phyloP scores from a whole-genome alignment of 2,888 invertebrate genomes.

The Physocephala rufipes region DNA sequence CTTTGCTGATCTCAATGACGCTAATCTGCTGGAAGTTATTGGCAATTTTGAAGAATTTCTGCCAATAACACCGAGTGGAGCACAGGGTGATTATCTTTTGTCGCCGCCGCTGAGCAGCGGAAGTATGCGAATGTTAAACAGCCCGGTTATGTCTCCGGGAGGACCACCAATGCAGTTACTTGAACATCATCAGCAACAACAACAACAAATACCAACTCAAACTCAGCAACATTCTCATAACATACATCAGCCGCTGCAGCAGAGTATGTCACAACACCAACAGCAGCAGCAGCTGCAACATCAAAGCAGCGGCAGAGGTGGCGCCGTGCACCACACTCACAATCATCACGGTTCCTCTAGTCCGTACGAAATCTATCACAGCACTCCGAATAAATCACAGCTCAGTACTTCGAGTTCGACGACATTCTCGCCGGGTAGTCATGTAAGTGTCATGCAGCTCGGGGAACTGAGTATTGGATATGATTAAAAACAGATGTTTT shows the following conservation, averaged over 20 bases:
- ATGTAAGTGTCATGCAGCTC: slow-evolving; percentile 65
- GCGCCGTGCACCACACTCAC: slow-evolving; percentile 42
- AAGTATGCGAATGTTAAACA: slow-evolving; percentile 50
- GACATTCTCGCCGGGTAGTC: slow-evolving; percentile 75
- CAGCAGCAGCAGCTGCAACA: slow-evolving; percentile 26
- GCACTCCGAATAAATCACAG: slow-evolving; percentile 63
- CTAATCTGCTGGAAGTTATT: slow-evolving; percentile 80
- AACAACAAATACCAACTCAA: slow-evolving; percentile 46
- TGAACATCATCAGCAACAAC: slow-evolving; percentile 55
- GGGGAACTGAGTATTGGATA: neutral
- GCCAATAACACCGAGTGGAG: slow-evolving; percentile 47
- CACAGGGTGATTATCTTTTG: slow-evolving; percentile 54
- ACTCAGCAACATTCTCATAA: slow-evolving; percentile 45
- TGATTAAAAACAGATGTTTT: neutral
- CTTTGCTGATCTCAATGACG: slow-evolving; percentile 85
- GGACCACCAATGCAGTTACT: slow-evolving; percentile 59
- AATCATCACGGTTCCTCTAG: slow-evolving; percentile 59
- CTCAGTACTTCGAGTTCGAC: slow-evolving; percentile 58
- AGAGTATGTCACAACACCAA: slow-evolving; percentile 38
- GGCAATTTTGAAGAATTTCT: slow-evolving; percentile 81
- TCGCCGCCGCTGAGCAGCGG: slow-evolving; percentile 53
- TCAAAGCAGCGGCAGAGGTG: slow-evolving; percentile 39
- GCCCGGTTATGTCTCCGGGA: slow-evolving; percentile 55
- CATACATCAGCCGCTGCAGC: slow-evolving; percentile 42
- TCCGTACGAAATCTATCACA: slow-evolving; percentile 65